Evolutionary conservation across 1,140 invertebrate genomes (phyloP), one percentile per base, ranked within the genome.

Genomic region (Habropoda laboriosa): DNA sequence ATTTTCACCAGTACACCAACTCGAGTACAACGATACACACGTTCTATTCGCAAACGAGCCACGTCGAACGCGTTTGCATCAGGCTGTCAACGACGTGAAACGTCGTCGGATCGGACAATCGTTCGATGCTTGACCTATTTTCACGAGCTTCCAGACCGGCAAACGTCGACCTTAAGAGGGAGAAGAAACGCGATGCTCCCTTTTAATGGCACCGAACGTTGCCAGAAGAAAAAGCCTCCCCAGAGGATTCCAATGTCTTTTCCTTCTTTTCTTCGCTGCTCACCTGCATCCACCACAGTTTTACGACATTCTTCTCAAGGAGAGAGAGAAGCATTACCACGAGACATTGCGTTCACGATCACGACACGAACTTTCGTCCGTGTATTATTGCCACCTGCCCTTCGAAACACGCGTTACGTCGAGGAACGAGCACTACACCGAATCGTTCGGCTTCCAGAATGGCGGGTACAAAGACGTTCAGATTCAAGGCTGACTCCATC

Each of bases 321-420:
- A 49, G 40, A 6, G 24, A 63, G 27, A n/a, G 16, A 38, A 47
- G 42, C 70, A 55, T 73, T 79, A 53, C 47, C 70, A 64, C 49
- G 77, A 30, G n/a, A 55, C 68, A 57, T 79, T 73, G 58, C 45
- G 73, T 73, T 55, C 27, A 10, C 68, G 57, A 63, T 71, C 67
- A 79, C 38, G 47, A 16, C n/a, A n/a, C 21, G 7, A 68, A 58
- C 63, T 42, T 63, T 55, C 30, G 45, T 60, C n/a, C 35, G 38
- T 42, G 21, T n/a, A 18, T n/a, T n/a, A n/a, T 57, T 13, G 45
- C 24, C 38, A 47, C 35, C 35, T 53, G 38, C 47, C 64, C 47
- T 61, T 30, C 35, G 10, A 8, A 27, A 24, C 13, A 32, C 57
- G 13, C 5, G 18, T 77, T 49, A n/a, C 32, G 16, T 13, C 13